Base-by-base conservation (phyloP, 1,140 invertebrate genomes). In the Macrosteles quadrilineatus region DNA sequence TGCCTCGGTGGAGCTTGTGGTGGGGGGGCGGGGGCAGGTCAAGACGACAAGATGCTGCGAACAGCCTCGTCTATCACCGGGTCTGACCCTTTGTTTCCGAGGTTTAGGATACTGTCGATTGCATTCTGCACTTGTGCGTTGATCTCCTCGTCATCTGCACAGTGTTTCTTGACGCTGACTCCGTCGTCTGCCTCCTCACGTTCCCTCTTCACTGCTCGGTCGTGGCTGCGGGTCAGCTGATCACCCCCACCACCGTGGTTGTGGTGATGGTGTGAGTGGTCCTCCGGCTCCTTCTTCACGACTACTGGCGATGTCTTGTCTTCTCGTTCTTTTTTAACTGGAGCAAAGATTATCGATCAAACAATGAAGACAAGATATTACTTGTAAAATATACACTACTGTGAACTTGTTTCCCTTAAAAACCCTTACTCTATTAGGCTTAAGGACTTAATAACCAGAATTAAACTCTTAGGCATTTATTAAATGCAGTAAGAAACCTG, bases 51-150 rank as follows among this genome's bases (percentile, higher is more conserved):
- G 21, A 86, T 86, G 75, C 82, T 85, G 19, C 83, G 79, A 36
- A 86, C 85, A 65, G 85, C 83, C 77, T 86, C 84, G 70, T 86
- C 84, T 59, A 85, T 77, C 50, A 83, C 80, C 65, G 80, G 76
- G 73, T 86, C 82, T 64, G 73, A 70, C 32, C 75, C 73, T 11
- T 59, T 59, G 27, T 23, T 59, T 75, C 90, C 89, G 70, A 91
- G 79, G 79, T 90, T 91, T 29, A 91, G 81, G 74, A 92, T 91
- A 75, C 88, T 90, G 75, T 91, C 89, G 67, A 91, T 91, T 59
- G 90, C 90, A 72, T 87, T 89, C 77, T 91, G 89, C 43, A 91
- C 89, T 77, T 92, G 90, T 11, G 89, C 87, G 68, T 88, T 89
- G 50, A 91, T 89, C 71, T 88, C 85, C 55, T 77, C 76, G 65